Evolutionary conservation across 1,140 invertebrate genomes (phyloP).

Genomic region (Trachymyrmex cornetzi): DNA sequence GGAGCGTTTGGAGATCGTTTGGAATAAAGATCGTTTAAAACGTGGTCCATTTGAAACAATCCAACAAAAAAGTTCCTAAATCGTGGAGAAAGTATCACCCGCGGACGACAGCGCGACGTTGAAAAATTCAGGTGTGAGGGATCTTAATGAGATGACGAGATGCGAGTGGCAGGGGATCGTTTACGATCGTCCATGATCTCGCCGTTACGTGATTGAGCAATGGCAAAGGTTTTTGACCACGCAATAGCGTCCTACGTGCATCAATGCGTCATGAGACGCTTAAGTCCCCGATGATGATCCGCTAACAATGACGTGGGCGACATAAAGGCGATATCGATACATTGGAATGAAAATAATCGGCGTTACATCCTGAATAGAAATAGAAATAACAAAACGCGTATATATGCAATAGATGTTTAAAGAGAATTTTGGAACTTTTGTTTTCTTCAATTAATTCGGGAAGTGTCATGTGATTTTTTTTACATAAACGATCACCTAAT

Average conservation of each 20-base stretch:
- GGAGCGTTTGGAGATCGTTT: too few species aligned
- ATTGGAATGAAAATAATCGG: slow-evolving; percentile 20
- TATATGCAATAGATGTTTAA: not conserved
- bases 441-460: not conserved
- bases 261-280: slow-evolving; percentile 8
- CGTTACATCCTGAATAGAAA: not conserved
- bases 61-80: slow-evolving; percentile 28
- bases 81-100: slow-evolving; percentile 33
- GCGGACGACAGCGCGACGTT: not conserved
- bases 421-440: not conserved
- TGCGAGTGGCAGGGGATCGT: not conserved
- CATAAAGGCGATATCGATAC: not conserved
- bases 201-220: slow-evolving; percentile 46
- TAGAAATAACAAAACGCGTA: not conserved
- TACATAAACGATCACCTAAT: too few species aligned
- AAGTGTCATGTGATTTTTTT: too few species aligned
- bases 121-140: not conserved
- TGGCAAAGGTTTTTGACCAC: slow-evolving; percentile 48
- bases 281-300: slow-evolving; percentile 35
- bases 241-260: slow-evolving; percentile 49
- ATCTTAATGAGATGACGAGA: slow-evolving; percentile 25
- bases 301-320: slow-evolving; percentile 32
- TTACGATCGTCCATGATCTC: slow-evolving; percentile 26
- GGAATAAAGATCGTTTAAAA: slow-evolving; percentile 1
- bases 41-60: not conserved